A percentile compares a stretch with the other conserved stretches of the same genome.
Conservation (phyloP, 1,140 invertebrate genomes). For the Whitmania pigra region DNA sequence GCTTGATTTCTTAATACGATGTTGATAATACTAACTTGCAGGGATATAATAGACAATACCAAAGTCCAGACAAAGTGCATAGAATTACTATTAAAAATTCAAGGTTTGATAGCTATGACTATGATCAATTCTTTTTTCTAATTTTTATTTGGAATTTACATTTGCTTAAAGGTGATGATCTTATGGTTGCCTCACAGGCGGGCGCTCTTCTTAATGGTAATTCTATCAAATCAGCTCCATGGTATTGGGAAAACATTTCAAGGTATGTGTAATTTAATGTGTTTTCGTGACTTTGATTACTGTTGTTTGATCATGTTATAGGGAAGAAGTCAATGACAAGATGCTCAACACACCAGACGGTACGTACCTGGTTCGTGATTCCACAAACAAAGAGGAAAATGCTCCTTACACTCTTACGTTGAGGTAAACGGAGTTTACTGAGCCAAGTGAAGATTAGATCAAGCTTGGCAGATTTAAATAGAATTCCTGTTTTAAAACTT, state of each 20-base stretch:
- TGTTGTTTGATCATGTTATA: not conserved
- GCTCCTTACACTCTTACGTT: conserved; percentile 77
- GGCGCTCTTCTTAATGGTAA: too few species aligned
- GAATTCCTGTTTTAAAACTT: not conserved
- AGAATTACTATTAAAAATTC: not conserved
- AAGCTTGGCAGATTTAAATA: too few species aligned
- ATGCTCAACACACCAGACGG: conserved; percentile 79
- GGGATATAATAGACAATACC: not conserved
- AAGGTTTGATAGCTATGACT: not conserved
- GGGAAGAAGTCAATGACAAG: conserved; percentile 70
- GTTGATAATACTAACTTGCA: not conserved
- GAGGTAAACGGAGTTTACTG: conserved; percentile 38
- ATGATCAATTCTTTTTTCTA: too few species aligned
- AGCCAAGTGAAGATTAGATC: not conserved
- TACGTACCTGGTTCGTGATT: conserved; percentile 86
- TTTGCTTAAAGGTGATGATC: too few species aligned
- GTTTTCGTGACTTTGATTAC: too few species aligned
- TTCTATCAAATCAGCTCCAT: not conserved
- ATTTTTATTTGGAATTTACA: too few species aligned
- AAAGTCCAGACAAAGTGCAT: not conserved
- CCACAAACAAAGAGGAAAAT: conserved; percentile 64
- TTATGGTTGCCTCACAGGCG: too few species aligned
- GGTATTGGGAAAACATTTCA: not conserved
- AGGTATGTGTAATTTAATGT: too few species aligned
- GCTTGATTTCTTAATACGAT: not conserved